These are phyloP conservation scores for Holocentrus rufus DNA, from an alignment of 2,797 vertebrate genomes.

Conservation along the genomic window DNA sequence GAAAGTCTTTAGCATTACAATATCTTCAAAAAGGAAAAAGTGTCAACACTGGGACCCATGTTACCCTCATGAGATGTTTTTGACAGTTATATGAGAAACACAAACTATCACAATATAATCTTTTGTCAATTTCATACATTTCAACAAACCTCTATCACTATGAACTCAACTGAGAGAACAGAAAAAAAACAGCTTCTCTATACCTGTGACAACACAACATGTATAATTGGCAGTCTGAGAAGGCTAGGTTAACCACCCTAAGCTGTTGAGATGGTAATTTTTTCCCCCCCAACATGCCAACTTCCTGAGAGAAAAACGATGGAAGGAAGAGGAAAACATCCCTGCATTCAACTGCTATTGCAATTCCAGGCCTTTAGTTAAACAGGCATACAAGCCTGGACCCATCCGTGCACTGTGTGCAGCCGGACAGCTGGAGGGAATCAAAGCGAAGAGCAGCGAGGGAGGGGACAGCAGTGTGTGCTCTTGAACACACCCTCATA, in stretches of 20 bases:
- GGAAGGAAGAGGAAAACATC: conserved; percentile 19
- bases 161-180: too few species aligned
- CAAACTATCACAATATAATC: too few species aligned
- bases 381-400: conserved; percentile 76
- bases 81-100: too few species aligned
- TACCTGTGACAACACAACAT: conserved; percentile 1
- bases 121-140: too few species aligned
- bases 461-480: conserved; percentile 42
- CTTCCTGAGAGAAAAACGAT: too few species aligned
- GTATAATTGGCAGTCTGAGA: not conserved
- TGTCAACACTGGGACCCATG: not conserved
- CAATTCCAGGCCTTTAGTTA: conserved; percentile 73
- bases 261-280: too few species aligned
- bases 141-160: too few species aligned
- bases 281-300: not conserved
- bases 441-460: conserved; percentile 76
- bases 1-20: conserved; percentile 26
- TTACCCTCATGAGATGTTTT: too few species aligned
- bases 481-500: conserved; percentile 65
- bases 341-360: conserved; percentile 67
- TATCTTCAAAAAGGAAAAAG: conserved; percentile 12
- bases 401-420: conserved; percentile 72
- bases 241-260: not conserved
- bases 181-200: not conserved
- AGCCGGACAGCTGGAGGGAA: conserved; percentile 81